These are phyloP conservation scores for Callyntrura guangdongensis DNA, from an alignment of 2,888 invertebrate species.

Conservation along the genomic window DNA sequence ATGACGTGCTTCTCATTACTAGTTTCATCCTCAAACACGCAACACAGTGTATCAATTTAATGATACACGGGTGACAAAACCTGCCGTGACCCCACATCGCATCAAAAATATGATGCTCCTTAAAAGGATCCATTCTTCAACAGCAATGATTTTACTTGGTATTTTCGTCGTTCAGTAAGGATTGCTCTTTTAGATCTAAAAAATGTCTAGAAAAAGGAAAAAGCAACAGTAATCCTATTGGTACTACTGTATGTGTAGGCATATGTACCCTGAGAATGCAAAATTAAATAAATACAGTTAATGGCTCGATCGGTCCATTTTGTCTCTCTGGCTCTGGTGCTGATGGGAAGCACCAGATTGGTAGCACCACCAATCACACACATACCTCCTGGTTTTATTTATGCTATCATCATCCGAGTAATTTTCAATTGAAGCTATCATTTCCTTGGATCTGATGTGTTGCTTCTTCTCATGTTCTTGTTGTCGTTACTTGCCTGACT, in stretches of 20 bases:
- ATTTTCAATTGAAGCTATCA: conserved; percentile 72
- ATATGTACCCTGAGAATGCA: background rate
- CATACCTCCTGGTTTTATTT: conserved; percentile 58
- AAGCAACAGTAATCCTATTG: background rate
- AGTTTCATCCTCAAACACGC: background rate
- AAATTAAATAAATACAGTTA: conserved; percentile 10
- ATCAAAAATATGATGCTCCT: conserved; percentile 48
- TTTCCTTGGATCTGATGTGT: conserved; percentile 58
- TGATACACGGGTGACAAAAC: conserved; percentile 77
- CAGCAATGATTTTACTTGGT: background rate
- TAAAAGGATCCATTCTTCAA: conserved; percentile 55
- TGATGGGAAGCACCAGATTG: background rate
- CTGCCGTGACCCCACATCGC: conserved; percentile 63
- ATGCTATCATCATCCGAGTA: conserved; percentile 62
- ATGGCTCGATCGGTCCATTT: background rate
- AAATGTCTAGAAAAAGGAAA: background rate
- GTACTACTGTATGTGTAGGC: background rate
- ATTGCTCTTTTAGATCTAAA: background rate
- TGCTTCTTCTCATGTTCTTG: conserved; percentile 14
- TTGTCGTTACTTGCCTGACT: conserved; percentile 47
- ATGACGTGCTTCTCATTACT: conserved; percentile 58
- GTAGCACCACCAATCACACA: background rate
- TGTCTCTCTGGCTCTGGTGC: background rate
- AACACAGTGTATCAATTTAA: conserved; percentile 69
- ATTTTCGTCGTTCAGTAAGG: background rate